These are phyloP conservation scores for Drosophila melanogaster DNA, from an alignment of 1,140 invertebrate species.

Conservation along the genomic window DNA sequence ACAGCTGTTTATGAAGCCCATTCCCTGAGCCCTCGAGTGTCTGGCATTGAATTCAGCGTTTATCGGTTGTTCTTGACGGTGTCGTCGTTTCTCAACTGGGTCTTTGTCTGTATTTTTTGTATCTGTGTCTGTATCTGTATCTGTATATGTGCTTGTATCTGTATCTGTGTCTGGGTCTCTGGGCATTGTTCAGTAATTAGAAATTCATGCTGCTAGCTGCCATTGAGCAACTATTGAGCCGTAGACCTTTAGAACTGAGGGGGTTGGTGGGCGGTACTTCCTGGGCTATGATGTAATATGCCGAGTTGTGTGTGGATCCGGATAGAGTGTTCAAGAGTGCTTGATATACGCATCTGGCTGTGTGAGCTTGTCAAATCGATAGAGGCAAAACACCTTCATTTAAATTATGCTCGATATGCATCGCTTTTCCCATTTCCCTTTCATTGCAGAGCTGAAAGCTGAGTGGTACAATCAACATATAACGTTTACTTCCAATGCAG, in stretches of 20 bases:
- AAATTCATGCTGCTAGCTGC: conserved; percentile 44
- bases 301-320: not conserved
- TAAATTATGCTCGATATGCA: conserved; percentile 18
- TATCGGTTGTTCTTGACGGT: conserved; percentile 19
- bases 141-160: not conserved
- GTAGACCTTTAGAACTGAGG: not conserved
- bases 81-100: conserved; percentile 15
- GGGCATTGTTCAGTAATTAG: conserved; percentile 52
- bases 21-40: conserved; percentile 9
- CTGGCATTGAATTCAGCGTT: conserved; percentile 52
- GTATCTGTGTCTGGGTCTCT: conserved; percentile 9
- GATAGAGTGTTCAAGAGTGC: not conserved
- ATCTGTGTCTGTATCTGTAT: not conserved
- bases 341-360: not conserved
- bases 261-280: conserved; percentile 6
- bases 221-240: conserved; percentile 24
- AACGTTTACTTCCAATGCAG: conserved; percentile 32
- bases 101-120: not conserved
- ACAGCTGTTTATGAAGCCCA: conserved; percentile 12
- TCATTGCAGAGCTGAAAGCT: conserved; percentile 27
- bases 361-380: conserved; percentile 16
- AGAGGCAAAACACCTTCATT: not conserved
- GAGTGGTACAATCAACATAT: not conserved
- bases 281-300: conserved; percentile 27
- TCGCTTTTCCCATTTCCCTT: conserved; percentile 4